Evolutionary conservation across 2,113 vertebrate genomes (phyloP).

Genomic region (Vulpes vulpes): DNA sequence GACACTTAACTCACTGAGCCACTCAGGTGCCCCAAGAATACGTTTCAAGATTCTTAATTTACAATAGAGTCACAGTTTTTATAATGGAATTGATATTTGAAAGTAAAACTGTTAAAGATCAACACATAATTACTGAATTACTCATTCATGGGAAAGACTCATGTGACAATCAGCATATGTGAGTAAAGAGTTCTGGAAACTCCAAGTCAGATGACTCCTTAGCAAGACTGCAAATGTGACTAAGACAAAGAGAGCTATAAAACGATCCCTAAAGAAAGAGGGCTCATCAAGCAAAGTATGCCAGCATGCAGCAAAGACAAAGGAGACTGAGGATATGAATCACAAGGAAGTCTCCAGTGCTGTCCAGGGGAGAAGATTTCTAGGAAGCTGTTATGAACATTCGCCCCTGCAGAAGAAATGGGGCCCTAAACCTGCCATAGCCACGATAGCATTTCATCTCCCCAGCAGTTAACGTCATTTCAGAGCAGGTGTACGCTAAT

Average conservation of each 20-base stretch:
- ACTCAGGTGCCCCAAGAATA: not conserved
- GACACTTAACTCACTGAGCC: too few species aligned
- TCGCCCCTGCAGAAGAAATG: not conserved
- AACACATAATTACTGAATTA: not conserved
- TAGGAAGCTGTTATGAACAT: not conserved
- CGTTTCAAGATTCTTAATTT: slow-evolving; percentile 21
- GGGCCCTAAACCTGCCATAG: not conserved
- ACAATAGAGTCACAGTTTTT: not conserved
- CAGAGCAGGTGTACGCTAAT: not conserved
- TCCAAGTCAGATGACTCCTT: not conserved
- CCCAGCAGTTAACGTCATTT: not conserved
- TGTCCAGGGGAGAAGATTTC: not conserved
- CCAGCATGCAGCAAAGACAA: not conserved
- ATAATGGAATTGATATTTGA: slow-evolving; percentile 33
- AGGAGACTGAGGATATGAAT: not conserved
- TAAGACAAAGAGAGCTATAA: not conserved
- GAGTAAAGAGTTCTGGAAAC: slow-evolving; percentile 14
- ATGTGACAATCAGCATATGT: not conserved
- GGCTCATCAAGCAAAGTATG: not conserved
- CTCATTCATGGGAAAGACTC: not conserved
- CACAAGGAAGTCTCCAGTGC: accelerated
- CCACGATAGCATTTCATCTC: not conserved
- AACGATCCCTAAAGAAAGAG: not conserved
- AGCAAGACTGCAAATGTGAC: not conserved
- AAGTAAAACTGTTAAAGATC: slow-evolving; percentile 18